Percentiles rank a stretch among this genome's conserved stretches.
These are phyloP conservation scores for Dunckerocampus dactyliophorus DNA, from an alignment of 2,113 vertebrate species.

Conservation along the genomic window DNA sequence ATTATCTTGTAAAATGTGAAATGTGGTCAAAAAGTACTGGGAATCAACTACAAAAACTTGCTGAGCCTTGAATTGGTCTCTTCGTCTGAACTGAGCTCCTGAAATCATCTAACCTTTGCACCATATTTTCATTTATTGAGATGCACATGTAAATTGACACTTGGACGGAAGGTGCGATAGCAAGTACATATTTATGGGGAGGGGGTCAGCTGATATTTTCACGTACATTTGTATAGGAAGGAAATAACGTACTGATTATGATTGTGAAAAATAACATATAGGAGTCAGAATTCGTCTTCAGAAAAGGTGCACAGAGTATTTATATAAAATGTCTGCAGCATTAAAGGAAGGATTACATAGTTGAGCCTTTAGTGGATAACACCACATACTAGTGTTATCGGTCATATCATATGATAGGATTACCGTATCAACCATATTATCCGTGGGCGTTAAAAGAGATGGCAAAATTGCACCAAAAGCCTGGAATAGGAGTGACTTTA, in stretches of 20 bases:
- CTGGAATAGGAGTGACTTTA: background rate
- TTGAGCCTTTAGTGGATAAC: slow-evolving; percentile 27
- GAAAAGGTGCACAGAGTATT: slow-evolving; percentile 53
- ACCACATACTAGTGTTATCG: slow-evolving; percentile 22
- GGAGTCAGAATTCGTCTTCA: slow-evolving; percentile 38
- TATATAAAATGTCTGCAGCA: slow-evolving; percentile 42
- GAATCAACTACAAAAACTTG: no score
- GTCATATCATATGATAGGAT: slow-evolving; percentile 22
- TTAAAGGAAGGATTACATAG: slow-evolving; percentile 28
- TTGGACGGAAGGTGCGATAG: slow-evolving; percentile 34
- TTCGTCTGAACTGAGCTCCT: no score
- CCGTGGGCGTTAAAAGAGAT: background rate
- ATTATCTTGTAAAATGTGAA: no score
- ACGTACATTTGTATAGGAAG: slow-evolving; percentile 37
- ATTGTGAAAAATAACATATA: slow-evolving; percentile 53
- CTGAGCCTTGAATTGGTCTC: no score
- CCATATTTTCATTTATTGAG: no score
- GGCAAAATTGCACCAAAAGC: background rate
- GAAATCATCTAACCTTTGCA: no score
- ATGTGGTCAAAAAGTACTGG: no score
- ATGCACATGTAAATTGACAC: background rate
- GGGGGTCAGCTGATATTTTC: slow-evolving; percentile 45
- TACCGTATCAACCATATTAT: background rate
- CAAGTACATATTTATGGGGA: slow-evolving; percentile 41
- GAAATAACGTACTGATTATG: slow-evolving; percentile 44